Evolutionary conservation across 2,888 invertebrate species (phyloP), one percentile per base, ranked within the genome.

Genomic region (Eugnorisma glareosa): DNA sequence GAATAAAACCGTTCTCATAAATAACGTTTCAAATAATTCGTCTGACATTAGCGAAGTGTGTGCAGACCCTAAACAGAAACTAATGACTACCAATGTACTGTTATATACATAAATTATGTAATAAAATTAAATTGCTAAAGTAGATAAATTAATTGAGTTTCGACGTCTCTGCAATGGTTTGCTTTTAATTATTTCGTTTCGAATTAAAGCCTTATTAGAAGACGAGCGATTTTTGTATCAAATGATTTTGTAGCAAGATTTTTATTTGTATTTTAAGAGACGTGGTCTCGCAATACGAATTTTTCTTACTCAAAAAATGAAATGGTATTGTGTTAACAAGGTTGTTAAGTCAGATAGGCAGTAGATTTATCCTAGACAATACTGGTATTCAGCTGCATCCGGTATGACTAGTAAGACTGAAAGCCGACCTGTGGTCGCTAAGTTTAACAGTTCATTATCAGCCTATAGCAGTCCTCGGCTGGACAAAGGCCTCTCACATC

Each of bases 61-160:
- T 69, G 70, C 70, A 45, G n/a, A 75, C 78, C 87, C 77, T 86
- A 82, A 79, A 81, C 71, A 43, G 15, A 75, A 78, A 85, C 75
- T 86, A 86, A 85, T 84, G 81, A 81, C 73, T 35, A 67, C 54
- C n/a, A 59, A 79, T n/a, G 75, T 87, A 89, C 88, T 75, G 88
- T 87, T 88, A 88, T 77, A 63, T 87, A 89, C 88, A 88, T 88
- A 88, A 88, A 88, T 88, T 84, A 89, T 87, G 77, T 88, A 83
- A 88, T 88, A 89, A 88, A 88, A 89, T 89, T 76, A 87, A 88
- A 88, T 87, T 89, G 84, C 84, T 75, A 82, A 88, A 87, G 87
- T 86, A 89, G 80, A 87, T 87, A 87, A 71, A 87, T 88, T 89
- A 88, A 89, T 88, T 89, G 88, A 83, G 75, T 82, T 83, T 73